Evolutionary conservation across 2,797 vertebrate genomes (phyloP), one percentile per base, ranked within the genome.

Genomic region (Neosilurus mollespiculum): DNA sequence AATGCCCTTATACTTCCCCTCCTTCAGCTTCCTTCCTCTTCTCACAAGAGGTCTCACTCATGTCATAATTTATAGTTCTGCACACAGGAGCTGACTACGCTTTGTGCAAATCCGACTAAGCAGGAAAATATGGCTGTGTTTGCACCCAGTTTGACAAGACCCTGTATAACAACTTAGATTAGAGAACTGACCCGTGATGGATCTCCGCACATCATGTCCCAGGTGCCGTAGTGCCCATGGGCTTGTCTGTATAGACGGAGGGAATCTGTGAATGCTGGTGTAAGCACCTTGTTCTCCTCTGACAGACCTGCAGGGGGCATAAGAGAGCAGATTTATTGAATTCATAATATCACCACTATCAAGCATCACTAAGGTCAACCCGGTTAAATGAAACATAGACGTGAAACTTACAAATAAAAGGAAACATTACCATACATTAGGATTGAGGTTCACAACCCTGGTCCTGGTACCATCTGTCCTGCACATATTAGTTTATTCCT

Each of bases 141-240:
- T 77, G 22, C n/a, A 77, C 20, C 54, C 24, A 12, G 54, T 11
- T 24, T 53, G n/a, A 72, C 49, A 24, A 16, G 37, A 14, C 15
- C 26, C 26, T 26, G 12, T 24, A 51, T 7, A 67, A 37, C 34
- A 43, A 43, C 43, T 43, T 43, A 43, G 53, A 69, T 49, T 69
- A 24, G 20, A 49, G 16, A 18, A 84, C 93, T 90, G 87, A 97
- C 98, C 97, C 98, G 97, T 67, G 93, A 93, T 81, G 97, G 95
- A 0, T 91, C 92, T 43, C 98, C 98, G 0, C 97, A 98, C 86
- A 99, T 96, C 97, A 99, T 95, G 77, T 99, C 98, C 98, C 98
- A 99, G 83, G 97, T 99, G 83, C 97, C 97, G 0, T 96, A 98
- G 88, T 97, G 94, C 81, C 96, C 97, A 87, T 94, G 94, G 0